Percentiles rank a stretch among this genome's conserved stretches.
Evolutionary conservation across 92 coral and sea anemone species (phyloP).

Genomic region (Parazoanthus atlanticus): DNA sequence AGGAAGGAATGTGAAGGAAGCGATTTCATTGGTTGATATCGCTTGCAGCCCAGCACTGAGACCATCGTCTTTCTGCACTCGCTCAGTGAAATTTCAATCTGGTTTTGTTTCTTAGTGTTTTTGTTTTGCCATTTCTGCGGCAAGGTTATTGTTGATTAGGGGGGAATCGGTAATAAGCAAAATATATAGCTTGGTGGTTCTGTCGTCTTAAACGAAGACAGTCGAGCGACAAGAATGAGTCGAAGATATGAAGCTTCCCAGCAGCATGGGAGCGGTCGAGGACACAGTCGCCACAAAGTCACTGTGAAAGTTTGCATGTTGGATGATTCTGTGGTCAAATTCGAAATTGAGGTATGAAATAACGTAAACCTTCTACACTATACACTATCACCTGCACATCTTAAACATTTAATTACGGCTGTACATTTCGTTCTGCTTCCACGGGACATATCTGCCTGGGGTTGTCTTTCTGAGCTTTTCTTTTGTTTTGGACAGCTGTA

Average conservation of each 20-base stretch:
- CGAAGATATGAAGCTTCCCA: constrained; percentile 84
- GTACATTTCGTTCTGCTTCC: constrained; percentile 29
- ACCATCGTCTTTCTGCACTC: constrained; percentile 32
- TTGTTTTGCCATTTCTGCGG: constrained; percentile 35
- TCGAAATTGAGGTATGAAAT: constrained; percentile 91
- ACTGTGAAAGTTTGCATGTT: constrained; percentile 95
- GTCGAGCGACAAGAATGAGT: constrained; percentile 57
- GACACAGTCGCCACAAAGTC: constrained; percentile 72
- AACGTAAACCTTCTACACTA: background rate
- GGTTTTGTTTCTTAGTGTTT: constrained; percentile 43
- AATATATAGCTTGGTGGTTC: background rate
- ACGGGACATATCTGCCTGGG: constrained; percentile 1
- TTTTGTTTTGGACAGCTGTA: constrained; percentile 28
- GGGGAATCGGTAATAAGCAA: background rate
- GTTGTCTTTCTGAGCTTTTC: background rate
- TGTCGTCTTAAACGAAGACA: constrained; percentile 19
- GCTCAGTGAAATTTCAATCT: constrained; percentile 28
- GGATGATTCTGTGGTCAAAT: constrained; percentile 97
- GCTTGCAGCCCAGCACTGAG: constrained; percentile 30
- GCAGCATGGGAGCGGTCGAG: constrained; percentile 73
- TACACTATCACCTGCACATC: constrained; percentile 1
- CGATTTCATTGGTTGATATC: constrained; percentile 34
- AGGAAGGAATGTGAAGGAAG: constrained; percentile 19
- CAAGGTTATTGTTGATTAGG: constrained; percentile 34
- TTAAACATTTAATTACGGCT: constrained; percentile 32